These are phyloP conservation scores for Irena cyanogastra DNA, from an alignment of 2,113 vertebrate species.

Conservation along the genomic window DNA sequence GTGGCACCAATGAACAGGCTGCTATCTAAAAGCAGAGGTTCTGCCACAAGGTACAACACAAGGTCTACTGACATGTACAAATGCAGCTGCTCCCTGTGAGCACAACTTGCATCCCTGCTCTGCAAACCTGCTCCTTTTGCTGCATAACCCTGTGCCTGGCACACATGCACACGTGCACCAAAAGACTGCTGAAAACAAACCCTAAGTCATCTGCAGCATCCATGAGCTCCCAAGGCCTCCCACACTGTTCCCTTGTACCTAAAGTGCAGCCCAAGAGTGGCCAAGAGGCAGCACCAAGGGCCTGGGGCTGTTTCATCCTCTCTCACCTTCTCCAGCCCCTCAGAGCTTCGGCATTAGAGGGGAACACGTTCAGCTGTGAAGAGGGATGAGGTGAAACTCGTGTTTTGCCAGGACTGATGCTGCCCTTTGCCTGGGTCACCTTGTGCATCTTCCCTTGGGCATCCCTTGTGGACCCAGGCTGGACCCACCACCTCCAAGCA, in stretches of 20 bases:
- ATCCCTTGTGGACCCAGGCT: background rate
- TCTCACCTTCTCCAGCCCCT: background rate
- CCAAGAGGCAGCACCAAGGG: background rate
- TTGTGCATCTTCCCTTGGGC: background rate
- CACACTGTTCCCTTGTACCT: rapidly evolving
- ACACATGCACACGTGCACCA: rapidly evolving
- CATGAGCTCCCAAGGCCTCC: background rate
- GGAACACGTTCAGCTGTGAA: background rate
- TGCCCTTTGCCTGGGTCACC: background rate
- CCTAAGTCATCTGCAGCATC: background rate
- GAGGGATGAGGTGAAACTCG: background rate
- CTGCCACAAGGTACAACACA: background rate
- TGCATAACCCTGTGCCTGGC: background rate
- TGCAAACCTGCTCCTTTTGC: background rate
- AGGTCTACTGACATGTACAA: background rate
- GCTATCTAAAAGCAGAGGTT: background rate
- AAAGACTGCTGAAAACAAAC: background rate
- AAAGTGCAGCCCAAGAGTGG: background rate
- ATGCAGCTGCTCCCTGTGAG: background rate
- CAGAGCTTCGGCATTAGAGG: background rate
- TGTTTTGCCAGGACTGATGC: background rate
- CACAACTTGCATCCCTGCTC: background rate
- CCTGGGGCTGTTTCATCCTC: background rate
- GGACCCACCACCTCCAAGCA: background rate
- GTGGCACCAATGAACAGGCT: background rate